Evolutionary conservation across 1,140 invertebrate species (phyloP), one percentile per base, ranked within the genome.

Genomic region (Drosophila repleta): DNA sequence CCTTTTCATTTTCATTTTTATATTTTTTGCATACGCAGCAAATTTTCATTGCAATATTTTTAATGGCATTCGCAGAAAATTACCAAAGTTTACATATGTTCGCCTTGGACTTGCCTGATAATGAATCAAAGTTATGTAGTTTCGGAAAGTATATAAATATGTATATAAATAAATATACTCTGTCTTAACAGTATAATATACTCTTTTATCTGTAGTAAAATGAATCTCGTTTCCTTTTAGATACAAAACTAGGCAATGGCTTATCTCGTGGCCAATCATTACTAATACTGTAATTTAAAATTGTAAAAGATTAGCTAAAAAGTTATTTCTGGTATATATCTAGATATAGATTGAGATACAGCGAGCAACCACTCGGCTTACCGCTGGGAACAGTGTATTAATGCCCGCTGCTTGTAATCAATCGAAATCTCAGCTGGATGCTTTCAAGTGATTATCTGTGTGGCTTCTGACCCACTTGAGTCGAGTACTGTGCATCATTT

Each of bases 361-460:
- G 13, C 13, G n/a, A 39, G 37, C 29, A 1, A 21, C 13, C 13
- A 21, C 18, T 20, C 10, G 18, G 11, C 26, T 4, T 11, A 29
- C 11, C 13, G 6, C 13, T 24, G 39, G 0, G 39, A 5, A 13
- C 20, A 26, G 55, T 57, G 39, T 29, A 57, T 45, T 57, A 18
- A 26, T 15, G 4, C 55, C 15, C 41, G 57, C 26, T 60, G 41
- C 43, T 46, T 11, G 18, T 35, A 56, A 56, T 65, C 53, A 57
- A 51, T n/a, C 41, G 26, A 41, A 74, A 70, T 74, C 66, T 70
- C 72, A 69, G 39, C 66, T 69, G 72, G 66, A 53, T 37, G 57
- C 51, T 62, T 55, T 51, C 45, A 62, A 76, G 76, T 84, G 73
- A 76, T 83, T 83, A 83, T 76, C 51, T 46, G 60, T 8, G 21